Conservation (phyloP, 2,797 vertebrate species). For the Cheirogaleus major region DNA sequence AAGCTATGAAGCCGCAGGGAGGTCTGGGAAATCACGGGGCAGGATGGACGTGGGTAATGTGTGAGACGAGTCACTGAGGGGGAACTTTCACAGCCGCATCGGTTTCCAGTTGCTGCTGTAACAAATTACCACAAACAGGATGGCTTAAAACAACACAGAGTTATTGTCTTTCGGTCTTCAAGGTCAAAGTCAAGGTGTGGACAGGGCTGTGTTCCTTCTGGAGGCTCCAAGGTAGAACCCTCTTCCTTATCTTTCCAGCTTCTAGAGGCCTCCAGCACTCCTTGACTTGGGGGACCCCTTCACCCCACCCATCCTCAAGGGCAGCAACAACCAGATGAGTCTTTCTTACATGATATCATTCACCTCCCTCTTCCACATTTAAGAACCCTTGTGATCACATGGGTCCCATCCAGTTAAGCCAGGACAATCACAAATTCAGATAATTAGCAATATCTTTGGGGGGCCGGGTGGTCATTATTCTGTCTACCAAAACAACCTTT, state of each 20-base stretch:
- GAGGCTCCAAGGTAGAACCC: background rate
- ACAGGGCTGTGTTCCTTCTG: background rate
- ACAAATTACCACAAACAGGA: background rate
- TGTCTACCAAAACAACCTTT: background rate
- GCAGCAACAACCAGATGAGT: background rate
- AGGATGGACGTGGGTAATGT: background rate
- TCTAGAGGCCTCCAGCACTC: background rate
- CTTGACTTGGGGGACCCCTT: background rate
- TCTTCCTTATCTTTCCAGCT: background rate
- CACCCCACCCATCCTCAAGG: background rate
- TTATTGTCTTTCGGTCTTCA: background rate
- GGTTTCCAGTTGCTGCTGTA: background rate
- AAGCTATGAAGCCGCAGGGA: background rate
- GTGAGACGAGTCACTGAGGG: background rate
- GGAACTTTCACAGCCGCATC: background rate
- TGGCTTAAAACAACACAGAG: background rate
- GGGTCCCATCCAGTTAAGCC: background rate
- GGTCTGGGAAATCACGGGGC: background rate
- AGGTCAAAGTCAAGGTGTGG: background rate
- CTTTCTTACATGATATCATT: background rate
- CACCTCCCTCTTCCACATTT: background rate
- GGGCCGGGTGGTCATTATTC: background rate
- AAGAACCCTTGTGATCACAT: background rate
- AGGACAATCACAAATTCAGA: background rate
- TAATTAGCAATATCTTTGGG: background rate